Evolutionary conservation across 2,888 invertebrate genomes (phyloP).

Genomic region (Willowsia nigromaculata): DNA sequence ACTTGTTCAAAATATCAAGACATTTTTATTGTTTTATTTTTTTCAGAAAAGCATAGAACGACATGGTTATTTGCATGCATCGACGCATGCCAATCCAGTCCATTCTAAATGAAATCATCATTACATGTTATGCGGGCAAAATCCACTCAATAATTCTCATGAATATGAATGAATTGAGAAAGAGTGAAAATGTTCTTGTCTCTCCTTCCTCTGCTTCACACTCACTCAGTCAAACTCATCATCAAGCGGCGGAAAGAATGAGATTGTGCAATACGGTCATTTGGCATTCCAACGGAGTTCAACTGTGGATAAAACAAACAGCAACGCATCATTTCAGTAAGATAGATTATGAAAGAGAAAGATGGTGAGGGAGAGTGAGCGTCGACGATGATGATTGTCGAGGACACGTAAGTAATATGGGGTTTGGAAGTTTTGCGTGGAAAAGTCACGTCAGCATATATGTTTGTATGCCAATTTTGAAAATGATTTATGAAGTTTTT

Average conservation of each 20-base stretch:
- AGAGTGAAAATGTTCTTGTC: constrained; percentile 69
- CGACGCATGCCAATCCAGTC: constrained; percentile 62
- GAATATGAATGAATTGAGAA: constrained; percentile 66
- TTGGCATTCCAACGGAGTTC: constrained; percentile 85
- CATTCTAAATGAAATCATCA: constrained; percentile 55
- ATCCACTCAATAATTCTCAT: constrained; percentile 35
- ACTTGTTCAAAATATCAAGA: constrained; percentile 33
- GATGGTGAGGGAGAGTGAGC: neutral
- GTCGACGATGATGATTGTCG: neutral
- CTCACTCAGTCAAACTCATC: constrained; percentile 90
- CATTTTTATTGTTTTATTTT: neutral
- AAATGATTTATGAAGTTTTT: constrained; percentile 61
- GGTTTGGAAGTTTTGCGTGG: constrained; percentile 9
- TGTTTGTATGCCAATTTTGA: constrained; percentile 38
- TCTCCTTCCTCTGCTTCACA: constrained; percentile 38
- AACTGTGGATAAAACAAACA: constrained; percentile 82
- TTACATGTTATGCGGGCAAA: neutral
- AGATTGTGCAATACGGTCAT: constrained; percentile 93
- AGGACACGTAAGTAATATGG: constrained; percentile 10
- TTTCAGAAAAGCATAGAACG: constrained; percentile 25
- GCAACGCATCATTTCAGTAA: neutral
- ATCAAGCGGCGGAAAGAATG: constrained; percentile 95
- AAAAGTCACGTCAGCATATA: constrained; percentile 38
- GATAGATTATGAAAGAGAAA: neutral
- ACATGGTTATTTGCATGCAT: constrained; percentile 56